phyloP scores from a whole-genome alignment of 30 jellyfish, hydroid and myxozoan species.

The Hydractinia symbiolongicarpus region DNA sequence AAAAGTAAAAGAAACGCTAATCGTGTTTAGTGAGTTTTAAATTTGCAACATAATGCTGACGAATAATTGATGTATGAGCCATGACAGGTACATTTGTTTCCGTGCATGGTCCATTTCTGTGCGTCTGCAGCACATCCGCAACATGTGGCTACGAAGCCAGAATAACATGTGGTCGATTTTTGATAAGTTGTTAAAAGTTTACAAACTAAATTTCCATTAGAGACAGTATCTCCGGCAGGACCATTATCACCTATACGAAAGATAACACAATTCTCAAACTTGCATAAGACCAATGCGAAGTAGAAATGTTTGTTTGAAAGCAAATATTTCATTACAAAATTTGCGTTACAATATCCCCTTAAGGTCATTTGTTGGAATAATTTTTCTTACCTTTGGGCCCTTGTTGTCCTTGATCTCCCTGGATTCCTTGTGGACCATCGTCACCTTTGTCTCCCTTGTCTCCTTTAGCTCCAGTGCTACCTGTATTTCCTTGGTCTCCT shows the following conservation, averaged over 20 bases:
- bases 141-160: conserved; percentile 1
- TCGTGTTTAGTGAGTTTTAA: background rate
- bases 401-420: conserved; percentile 21
- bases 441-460: background rate
- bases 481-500: background rate
- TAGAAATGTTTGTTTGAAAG: too few relatives aligned
- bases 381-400: conserved; percentile 16
- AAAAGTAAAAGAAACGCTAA: background rate
- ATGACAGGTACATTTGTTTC: background rate
- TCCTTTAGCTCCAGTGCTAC: background rate
- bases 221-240: background rate
- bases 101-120: background rate
- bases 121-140: conserved; percentile 8
- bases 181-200: background rate
- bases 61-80: background rate
- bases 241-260: conserved; percentile 8
- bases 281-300: too few relatives aligned
- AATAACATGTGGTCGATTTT: conserved; percentile 1
- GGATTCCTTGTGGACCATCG: background rate
- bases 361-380: too few relatives aligned
- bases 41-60: conserved; percentile 13
- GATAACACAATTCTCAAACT: conserved; percentile 4
- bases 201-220: conserved; percentile 8
- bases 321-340: too few relatives aligned
- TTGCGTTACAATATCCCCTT: too few relatives aligned